Evolutionary conservation across 2,888 invertebrate species (phyloP).

Genomic region (Invenusta paracnida): DNA sequence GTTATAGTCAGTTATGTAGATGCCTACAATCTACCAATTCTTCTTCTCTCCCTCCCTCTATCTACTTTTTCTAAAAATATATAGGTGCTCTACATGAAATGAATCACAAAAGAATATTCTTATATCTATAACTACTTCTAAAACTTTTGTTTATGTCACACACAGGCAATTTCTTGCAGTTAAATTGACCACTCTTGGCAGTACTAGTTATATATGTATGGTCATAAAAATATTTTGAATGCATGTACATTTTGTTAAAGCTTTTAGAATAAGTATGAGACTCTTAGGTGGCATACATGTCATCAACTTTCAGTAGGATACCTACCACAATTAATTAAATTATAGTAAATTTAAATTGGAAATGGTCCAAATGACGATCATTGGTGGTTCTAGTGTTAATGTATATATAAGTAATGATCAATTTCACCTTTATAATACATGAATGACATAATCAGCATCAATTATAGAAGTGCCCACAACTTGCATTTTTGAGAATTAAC

Average conservation of each 20-base stretch:
- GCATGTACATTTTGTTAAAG: slow-evolving; percentile 3
- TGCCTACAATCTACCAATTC: no score
- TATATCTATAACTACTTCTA: slow-evolving; percentile 20
- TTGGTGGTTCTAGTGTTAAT: slow-evolving; percentile 2
- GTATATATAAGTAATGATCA: not conserved
- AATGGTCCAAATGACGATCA: not conserved
- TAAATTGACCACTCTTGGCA: not conserved
- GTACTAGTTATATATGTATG: not conserved
- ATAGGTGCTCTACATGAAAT: not conserved
- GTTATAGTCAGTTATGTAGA: no score
- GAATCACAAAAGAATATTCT: not conserved
- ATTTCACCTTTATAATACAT: not conserved
- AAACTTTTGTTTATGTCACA: slow-evolving; percentile 2
- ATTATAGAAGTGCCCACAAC: no score
- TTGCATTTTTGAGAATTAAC: no score
- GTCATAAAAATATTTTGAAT: not conserved
- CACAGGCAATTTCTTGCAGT: slow-evolving; percentile 4
- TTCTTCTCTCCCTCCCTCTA: no score
- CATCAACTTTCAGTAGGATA: slow-evolving; percentile 1
- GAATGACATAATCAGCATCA: no score
- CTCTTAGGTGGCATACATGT: slow-evolving; percentile 17
- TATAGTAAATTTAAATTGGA: not conserved
- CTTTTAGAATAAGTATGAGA: slow-evolving; percentile 14
- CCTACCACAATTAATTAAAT: not conserved
- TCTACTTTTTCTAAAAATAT: not conserved